A percentile compares a stretch with the other conserved stretches of the same genome.
phyloP scores from a whole-genome alignment of 2,797 vertebrate genomes.

The Setipinna tenuifilis region DNA sequence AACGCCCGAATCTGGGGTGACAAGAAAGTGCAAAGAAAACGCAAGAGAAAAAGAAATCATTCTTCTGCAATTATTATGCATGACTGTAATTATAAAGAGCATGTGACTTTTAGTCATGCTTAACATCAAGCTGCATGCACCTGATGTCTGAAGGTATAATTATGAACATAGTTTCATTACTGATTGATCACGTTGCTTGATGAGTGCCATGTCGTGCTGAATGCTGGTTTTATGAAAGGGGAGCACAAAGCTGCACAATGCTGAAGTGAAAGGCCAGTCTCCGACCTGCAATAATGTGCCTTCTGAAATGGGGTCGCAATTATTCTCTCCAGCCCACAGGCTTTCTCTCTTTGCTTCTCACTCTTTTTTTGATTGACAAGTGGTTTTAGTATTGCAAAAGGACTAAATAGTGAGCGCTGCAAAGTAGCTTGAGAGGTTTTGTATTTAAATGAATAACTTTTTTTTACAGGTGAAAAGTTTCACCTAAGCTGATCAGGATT shows the following conservation, averaged over 20 bases:
- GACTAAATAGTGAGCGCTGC: not conserved
- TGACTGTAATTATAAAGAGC: conserved; percentile 16
- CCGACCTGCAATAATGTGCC: not conserved
- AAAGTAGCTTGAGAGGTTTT: not conserved
- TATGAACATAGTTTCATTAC: conserved; percentile 16
- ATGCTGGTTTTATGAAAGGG: conserved; percentile 10
- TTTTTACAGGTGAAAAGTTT: not conserved
- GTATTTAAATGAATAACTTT: not conserved
- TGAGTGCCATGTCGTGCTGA: not conserved
- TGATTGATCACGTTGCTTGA: conserved; percentile 12
- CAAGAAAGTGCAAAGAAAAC: conserved; percentile 47
- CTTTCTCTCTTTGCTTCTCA: too few species aligned
- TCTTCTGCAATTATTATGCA: not conserved
- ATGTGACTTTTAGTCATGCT: conserved; percentile 4
- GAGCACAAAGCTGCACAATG: not conserved
- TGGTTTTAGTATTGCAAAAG: not conserved
- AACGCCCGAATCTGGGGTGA: conserved; percentile 58
- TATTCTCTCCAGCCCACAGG: conserved; percentile 1
- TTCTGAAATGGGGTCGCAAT: conserved; percentile 7
- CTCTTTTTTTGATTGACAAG: not conserved
- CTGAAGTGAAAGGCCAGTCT: not conserved
- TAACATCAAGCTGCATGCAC: not conserved
- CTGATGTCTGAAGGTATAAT: conserved; percentile 33
- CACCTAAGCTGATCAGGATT: not conserved
- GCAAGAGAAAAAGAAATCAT: conserved; percentile 1